Evolutionary conservation across 2,888 invertebrate species (phyloP).

Genomic region (Scrobipalpa costella): DNA sequence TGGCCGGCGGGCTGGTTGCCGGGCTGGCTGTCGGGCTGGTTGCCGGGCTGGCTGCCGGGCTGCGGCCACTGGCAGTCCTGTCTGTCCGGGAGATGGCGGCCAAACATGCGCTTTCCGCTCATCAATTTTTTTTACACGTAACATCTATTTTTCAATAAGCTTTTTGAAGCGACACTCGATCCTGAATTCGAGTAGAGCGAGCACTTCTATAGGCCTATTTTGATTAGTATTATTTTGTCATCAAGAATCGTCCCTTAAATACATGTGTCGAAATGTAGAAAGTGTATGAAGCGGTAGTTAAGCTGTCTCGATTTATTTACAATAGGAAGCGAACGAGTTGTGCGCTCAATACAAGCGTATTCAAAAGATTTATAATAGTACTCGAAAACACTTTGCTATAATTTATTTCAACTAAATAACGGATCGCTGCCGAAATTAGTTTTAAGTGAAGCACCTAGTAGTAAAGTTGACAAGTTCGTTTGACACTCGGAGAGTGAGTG

Average conservation of each 20-base stretch:
- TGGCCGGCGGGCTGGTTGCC: not conserved
- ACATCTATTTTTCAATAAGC: constrained; percentile 40
- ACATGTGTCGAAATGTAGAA: constrained; percentile 69
- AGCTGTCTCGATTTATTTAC: constrained; percentile 70
- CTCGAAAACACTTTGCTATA: constrained; percentile 48
- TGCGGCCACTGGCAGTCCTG: constrained; percentile 20
- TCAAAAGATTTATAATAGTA: constrained; percentile 43
- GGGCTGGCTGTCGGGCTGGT: no score
- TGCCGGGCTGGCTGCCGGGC: not conserved
- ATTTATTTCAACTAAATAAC: constrained; percentile 45
- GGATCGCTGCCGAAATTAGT: constrained; percentile 42
- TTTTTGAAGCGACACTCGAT: constrained; percentile 46
- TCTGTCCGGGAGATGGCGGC: constrained; percentile 23
- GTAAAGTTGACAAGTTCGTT: constrained; percentile 43
- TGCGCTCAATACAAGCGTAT: constrained; percentile 62
- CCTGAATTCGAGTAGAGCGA: constrained; percentile 44
- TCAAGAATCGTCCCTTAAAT: constrained; percentile 56
- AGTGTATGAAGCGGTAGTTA: constrained; percentile 68
- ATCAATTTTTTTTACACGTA: constrained; percentile 41
- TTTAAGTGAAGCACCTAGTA: constrained; percentile 48
- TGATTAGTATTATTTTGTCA: constrained; percentile 45
- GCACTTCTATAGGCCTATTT: constrained; percentile 58
- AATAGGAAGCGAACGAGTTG: constrained; percentile 53
- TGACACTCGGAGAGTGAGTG: constrained; percentile 40
- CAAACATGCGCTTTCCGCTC: constrained; percentile 40